Evolutionary conservation across 2,113 vertebrate genomes (phyloP), one percentile per base, ranked within the genome.

Genomic region (Gasterosteus aculeatus): DNA sequence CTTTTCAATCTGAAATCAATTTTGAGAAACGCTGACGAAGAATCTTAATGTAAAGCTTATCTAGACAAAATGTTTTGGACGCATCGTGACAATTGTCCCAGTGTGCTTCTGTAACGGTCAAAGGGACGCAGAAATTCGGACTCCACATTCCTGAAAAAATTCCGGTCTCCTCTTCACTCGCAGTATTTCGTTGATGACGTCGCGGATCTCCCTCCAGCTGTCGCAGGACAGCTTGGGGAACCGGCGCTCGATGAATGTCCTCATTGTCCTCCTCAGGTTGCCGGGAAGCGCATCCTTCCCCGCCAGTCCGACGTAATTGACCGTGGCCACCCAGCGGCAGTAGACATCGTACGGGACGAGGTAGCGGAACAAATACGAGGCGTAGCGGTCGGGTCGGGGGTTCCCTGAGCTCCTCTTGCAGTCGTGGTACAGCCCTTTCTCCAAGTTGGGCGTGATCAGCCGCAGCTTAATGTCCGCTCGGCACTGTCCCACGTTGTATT

Each of bases 291-390:
- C 92, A 9, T 90, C 86, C 63, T 92, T 92, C 44, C 89, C 89
- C 85, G 88, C 2, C 73, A 90, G 42, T 74, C 92, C 92, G 41
- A 86, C 71, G 7, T 92, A 93, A 72, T 93, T 92, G 79, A 93
- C 92, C 78, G 80, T 92, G 14, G 80, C 67, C 1, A 93, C 90
- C 92, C 92, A 93, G 38, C 82, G 78, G 51, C 85, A 87, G 85
- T 93, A 93, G 51, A 73, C 41, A 0, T 90, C 83, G 51, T 92
- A 93, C 6, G 86, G 87, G 33, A 92, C 89, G 33, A 93, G 77
- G 87, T 90, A 88, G 35, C 92, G 92, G 77, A 93, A 93, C 59
- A 93, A 38, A 71, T 91, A 91, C 1, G 91, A 92, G 8, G 92
- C 92, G 9, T 90, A 93, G 53, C 91, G 91, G 42, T 90, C 88